Evolutionary conservation across 2,888 invertebrate genomes (phyloP).

Genomic region (Carabus problematicus): DNA sequence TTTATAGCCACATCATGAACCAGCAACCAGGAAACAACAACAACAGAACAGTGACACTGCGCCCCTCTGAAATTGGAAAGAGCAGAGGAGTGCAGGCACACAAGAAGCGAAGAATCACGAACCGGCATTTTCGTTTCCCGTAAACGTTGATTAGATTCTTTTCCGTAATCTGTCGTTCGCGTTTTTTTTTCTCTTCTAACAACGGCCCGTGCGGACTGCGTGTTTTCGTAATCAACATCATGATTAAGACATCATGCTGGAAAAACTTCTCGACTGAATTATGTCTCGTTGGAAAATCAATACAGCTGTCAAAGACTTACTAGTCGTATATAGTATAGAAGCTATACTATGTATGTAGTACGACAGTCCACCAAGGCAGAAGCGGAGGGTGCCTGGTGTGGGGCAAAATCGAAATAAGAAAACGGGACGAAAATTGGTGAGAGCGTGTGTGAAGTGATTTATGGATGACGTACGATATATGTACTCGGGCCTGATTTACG

Average conservation of each 20-base stretch:
- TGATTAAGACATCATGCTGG: slow-evolving; percentile 39
- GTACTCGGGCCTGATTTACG: slow-evolving; percentile 11
- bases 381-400: neutral
- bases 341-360: slow-evolving; percentile 4
- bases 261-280: slow-evolving; percentile 29
- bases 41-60: no score
- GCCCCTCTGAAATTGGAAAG: slow-evolving; percentile 2
- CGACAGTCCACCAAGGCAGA: neutral
- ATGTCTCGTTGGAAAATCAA: slow-evolving; percentile 34
- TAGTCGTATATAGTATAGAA: slow-evolving; percentile 9
- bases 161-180: slow-evolving; percentile 42
- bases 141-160: slow-evolving; percentile 42
- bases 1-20: no score
- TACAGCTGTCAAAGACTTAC: slow-evolving; percentile 28
- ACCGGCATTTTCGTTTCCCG: slow-evolving; percentile 32
- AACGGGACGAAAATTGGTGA: neutral
- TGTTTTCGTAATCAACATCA: slow-evolving; percentile 41
- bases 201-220: slow-evolving; percentile 32
- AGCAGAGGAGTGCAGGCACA: neutral
- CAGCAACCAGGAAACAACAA: no score
- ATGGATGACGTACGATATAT: slow-evolving; percentile 10
- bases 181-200: slow-evolving; percentile 36
- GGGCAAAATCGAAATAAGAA: no score
- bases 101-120: slow-evolving; percentile 30
- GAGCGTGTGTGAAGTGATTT: slow-evolving; percentile 13